Evolutionary conservation across 2,888 invertebrate genomes (phyloP), one percentile per base, ranked within the genome.

Genomic region (Ctena decussata): DNA sequence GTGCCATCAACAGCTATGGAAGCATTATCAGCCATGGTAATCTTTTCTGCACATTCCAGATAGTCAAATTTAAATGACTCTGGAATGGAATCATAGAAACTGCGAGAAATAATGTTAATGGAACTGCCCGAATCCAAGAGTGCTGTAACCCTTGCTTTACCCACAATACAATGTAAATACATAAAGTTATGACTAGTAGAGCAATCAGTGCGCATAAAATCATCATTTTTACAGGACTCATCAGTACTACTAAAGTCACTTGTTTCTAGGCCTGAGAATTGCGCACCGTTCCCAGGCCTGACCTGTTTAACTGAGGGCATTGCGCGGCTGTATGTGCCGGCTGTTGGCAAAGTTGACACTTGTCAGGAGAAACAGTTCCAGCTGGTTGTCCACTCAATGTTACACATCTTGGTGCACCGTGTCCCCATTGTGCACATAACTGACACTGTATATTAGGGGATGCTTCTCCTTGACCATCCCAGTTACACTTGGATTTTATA

Each of bases 11-110:
- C n/a, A n/a, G n/a, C n/a, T n/a, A n/a, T n/a, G n/a, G n/a, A 70
- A 41, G 39, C 44, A 76, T 81, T 76, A n/a, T 81, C 69, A 24
- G 75, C 81, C 44, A 81, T 24, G 24, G 32, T 0, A n/a, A 81
- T 76, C 70, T 15, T 53, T 8, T 70, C 75, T 44, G 24, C 41
- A 41, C 53, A 76, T 69, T 27, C 24, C 60, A 12, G 60, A 57
- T 12, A 57, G 21, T 57, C 80, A 39, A 65, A n/a, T n/a, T n/a
- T n/a, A n/a, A n/a, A n/a, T n/a, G n/a, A n/a, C n/a, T n/a, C n/a
- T n/a, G n/a, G n/a, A n/a, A n/a, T n/a, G n/a, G n/a, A n/a, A n/a
- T n/a, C n/a, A n/a, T n/a, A n/a, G n/a, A n/a, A n/a, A n/a, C n/a
- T n/a, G n/a, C n/a, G n/a, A n/a, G n/a, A n/a, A n/a, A n/a, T n/a